Evolutionary conservation across 1,140 invertebrate species (phyloP), one percentile per base, ranked within the genome.

Genomic region (Geopemphigus sp.): DNA sequence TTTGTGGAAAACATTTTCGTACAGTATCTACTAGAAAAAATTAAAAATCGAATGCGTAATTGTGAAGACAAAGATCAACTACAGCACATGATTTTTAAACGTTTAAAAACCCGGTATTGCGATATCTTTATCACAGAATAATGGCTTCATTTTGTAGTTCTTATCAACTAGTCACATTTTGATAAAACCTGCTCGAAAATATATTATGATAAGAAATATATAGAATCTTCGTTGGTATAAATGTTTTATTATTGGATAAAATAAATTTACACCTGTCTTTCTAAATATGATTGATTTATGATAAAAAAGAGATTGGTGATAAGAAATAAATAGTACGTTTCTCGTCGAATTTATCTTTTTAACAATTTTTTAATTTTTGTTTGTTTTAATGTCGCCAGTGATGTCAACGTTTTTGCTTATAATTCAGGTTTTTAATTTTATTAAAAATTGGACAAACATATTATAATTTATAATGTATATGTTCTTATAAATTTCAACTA

Each of bases 341-440:
- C 32, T 39, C 8, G 8, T 39, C 8, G 8, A 39, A 39, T 39
- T 39, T 4, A 4, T 39, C 32, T 39, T 39, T 39, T 39, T 39
- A 8, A 8, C 32, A 39, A 8, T 39, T 39, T 39, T 8, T 8
- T 39, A 3, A 8, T 39, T 39, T 39, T 39, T 39, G n/a, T n/a
- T n/a, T n/a, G 8, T 32, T n/a, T n/a, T 64, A 32, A 32, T 39
- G 61, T 32, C 29, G 29, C 0, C 17, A n/a, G 17, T 32, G 19
- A 64, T 63, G 29, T 63, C n/a, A 12, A 63, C 61, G 8, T n/a
- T n/a, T n/a, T 64, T 32, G 10, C 19, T 32, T 32, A 39, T 1
- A 64, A 15, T 61, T 64, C 61, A n/a, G 26, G 26, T 61, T 61
- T 61, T 61, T 26, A 61, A 19, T 17, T 61, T 26, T 61, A 26